These are phyloP conservation scores for Anas platyrhynchos DNA, from an alignment of 2,113 vertebrate genomes.

Conservation along the genomic window DNA sequence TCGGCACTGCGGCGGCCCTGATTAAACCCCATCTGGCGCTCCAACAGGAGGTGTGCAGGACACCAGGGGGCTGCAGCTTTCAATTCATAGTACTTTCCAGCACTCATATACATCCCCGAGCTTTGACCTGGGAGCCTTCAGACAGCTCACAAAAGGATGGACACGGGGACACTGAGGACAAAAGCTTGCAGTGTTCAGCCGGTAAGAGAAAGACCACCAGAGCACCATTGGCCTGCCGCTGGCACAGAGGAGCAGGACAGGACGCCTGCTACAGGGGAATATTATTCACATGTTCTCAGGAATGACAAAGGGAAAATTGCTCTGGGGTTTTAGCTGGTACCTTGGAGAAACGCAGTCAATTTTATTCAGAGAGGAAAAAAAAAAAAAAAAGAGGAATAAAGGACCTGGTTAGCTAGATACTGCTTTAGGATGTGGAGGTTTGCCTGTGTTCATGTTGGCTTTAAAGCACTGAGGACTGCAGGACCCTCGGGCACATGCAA, in stretches of 20 bases:
- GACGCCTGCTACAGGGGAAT: not conserved
- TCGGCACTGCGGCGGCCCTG: not conserved
- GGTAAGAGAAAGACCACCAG: not conserved
- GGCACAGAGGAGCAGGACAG: not conserved
- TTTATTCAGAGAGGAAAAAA: not conserved
- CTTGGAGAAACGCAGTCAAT: rapidly evolving
- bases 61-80: not conserved
- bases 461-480: not conserved
- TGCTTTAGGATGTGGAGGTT: not conserved
- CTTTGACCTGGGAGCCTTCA: not conserved
- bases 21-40: conserved; percentile 64
- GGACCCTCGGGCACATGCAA: not conserved
- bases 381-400: not conserved
- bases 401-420: not conserved
- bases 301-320: not conserved
- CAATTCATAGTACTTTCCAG: not conserved
- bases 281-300: rapidly evolving
- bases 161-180: rapidly evolving
- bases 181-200: not conserved
- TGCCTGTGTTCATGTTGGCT: not conserved
- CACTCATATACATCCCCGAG: rapidly evolving
- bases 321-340: not conserved
- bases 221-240: rapidly evolving
- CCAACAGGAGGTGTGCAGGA: not conserved
- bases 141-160: not conserved